These are phyloP conservation scores for Latrodectus geometricus DNA, from an alignment of 1,140 invertebrate genomes.

Conservation along the genomic window DNA sequence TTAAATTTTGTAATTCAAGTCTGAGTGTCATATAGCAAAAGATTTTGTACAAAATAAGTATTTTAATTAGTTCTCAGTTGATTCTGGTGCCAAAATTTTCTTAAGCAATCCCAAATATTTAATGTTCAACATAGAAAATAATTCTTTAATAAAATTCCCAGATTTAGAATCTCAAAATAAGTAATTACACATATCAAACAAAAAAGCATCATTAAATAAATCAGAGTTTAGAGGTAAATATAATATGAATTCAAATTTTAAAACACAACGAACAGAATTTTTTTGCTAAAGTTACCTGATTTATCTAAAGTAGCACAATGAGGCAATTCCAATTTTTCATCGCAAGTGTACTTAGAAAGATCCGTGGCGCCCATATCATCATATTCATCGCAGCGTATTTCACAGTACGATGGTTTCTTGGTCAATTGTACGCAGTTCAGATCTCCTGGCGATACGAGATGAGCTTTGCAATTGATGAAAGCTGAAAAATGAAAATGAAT, in stretches of 20 bases:
- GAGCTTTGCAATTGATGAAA: slow-evolving; percentile 25
- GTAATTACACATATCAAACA: too few relatives aligned
- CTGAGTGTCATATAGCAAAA: too few relatives aligned
- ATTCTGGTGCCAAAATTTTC: too few relatives aligned
- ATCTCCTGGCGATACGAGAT: slow-evolving; percentile 1
- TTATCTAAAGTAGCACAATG: slow-evolving; percentile 9
- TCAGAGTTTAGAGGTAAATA: too few relatives aligned
- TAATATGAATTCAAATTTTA: neutral
- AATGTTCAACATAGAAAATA: too few relatives aligned
- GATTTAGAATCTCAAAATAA: too few relatives aligned
- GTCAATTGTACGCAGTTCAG: slow-evolving; percentile 29
- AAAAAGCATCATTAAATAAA: too few relatives aligned
- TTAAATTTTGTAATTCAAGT: too few relatives aligned
- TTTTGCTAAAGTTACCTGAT: neutral
- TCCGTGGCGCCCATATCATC: neutral
- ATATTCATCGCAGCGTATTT: slow-evolving; percentile 23
- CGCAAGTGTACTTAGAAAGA: neutral
- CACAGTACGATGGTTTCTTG: neutral
- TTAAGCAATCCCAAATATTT: too few relatives aligned
- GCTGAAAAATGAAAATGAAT: neutral
- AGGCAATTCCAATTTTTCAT: neutral
- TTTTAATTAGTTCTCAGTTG: too few relatives aligned
- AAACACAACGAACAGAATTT: neutral
- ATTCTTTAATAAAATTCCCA: too few relatives aligned
- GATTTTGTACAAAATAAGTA: too few relatives aligned